Evolutionary conservation across 2,113 vertebrate species (phyloP).

Genomic region (Cephalopterus ornatus): DNA sequence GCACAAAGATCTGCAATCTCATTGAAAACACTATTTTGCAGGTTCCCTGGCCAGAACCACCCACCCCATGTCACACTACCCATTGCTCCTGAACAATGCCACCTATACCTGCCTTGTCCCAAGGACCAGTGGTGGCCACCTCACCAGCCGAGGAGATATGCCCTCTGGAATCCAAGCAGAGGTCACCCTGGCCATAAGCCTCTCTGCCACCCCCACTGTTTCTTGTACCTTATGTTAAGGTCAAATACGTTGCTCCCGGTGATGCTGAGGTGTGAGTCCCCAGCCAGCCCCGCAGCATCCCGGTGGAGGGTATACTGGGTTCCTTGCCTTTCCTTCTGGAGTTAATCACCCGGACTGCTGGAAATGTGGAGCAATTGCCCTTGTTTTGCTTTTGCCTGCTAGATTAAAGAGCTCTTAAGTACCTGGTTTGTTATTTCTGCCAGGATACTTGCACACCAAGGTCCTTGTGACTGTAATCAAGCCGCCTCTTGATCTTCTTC

Average conservation of each 20-base stretch:
- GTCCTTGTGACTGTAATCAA: constrained; percentile 60
- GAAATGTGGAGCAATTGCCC: constrained; percentile 26
- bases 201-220: neutral
- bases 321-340: neutral
- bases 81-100: neutral
- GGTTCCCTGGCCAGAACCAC: neutral
- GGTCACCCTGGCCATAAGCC: neutral
- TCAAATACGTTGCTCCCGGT: neutral
- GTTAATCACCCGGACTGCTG: neutral
- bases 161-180: constrained; percentile 54
- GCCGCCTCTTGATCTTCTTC: constrained; percentile 51
- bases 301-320: neutral
- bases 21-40: constrained; percentile 64
- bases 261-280: neutral
- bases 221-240: neutral
- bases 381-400: constrained; percentile 32
- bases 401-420: constrained; percentile 58
- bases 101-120: neutral
- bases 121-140: constrained; percentile 67
- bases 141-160: constrained; percentile 77
- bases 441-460: neutral
- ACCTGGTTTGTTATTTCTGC: constrained; percentile 55
- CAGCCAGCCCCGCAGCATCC: neutral
- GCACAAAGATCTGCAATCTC: constrained; percentile 13
- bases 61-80: rapidly evolving